Percentiles rank a stretch among this genome's conserved stretches.
Evolutionary conservation across 64 coral and sea anemone genomes (phyloP).

Genomic region (Montipora cactus): DNA sequence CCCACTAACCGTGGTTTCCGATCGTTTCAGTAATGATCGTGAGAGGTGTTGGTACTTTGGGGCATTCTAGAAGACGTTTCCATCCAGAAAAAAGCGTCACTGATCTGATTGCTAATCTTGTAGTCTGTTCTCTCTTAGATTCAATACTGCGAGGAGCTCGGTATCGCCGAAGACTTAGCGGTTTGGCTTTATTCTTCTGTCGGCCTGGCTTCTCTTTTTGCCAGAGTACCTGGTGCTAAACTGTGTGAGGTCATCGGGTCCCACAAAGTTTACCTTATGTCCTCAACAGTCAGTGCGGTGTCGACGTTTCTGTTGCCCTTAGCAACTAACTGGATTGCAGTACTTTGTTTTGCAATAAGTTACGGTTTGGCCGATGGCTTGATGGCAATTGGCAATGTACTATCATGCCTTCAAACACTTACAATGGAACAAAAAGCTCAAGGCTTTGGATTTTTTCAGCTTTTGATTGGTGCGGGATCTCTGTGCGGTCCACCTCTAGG

Average conservation of each 20-base stretch:
- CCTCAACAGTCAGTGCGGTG: background rate
- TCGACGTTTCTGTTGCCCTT: background rate
- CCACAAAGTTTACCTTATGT: background rate
- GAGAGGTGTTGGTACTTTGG: too few relatives aligned
- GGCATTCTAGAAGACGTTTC: too few relatives aligned
- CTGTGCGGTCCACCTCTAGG: constrained; percentile 21
- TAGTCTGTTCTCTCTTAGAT: background rate
- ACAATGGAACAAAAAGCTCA: constrained; percentile 41
- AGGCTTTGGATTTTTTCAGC: constrained; percentile 12
- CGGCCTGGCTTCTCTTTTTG: constrained; percentile 5
- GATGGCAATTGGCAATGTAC: constrained; percentile 10
- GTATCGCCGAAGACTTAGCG: background rate
- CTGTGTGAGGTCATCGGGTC: constrained; percentile 17
- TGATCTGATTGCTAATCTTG: background rate
- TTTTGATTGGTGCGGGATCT: background rate
- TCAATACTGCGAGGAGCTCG: constrained; percentile 35
- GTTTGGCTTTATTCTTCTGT: constrained; percentile 18
- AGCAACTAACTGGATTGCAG: constrained; percentile 3
- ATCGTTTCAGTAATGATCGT: too few relatives aligned
- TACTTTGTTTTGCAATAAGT: constrained; percentile 8
- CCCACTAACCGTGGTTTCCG: too few relatives aligned
- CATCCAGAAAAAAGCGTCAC: background rate
- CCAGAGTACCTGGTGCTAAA: constrained; percentile 21
- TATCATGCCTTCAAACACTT: background rate
- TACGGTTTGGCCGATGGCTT: constrained; percentile 31